Conservation (phyloP, 1,140 invertebrate species). For the Aplysia californica region DNA sequence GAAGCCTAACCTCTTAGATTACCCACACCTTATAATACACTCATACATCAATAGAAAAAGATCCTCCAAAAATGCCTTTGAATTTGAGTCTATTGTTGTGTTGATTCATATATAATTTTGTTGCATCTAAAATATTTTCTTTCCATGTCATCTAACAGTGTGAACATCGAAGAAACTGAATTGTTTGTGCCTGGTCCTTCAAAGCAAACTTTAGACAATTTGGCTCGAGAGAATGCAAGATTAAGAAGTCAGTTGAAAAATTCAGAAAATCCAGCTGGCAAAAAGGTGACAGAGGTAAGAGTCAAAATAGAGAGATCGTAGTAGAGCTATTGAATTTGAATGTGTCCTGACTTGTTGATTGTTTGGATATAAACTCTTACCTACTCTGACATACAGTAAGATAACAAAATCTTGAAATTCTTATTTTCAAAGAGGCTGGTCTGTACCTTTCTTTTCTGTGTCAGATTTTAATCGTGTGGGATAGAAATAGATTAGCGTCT, state of each 20-base stretch:
- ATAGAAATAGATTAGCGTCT: too few relatives aligned
- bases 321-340: too few relatives aligned
- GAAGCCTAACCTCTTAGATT: too few relatives aligned
- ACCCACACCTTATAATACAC: too few relatives aligned
- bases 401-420: too few relatives aligned
- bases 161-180: constrained; percentile 48
- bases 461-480: too few relatives aligned
- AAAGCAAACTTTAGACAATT: constrained; percentile 55
- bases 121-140: background rate
- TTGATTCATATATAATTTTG: background rate
- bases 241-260: constrained; percentile 43
- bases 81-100: background rate
- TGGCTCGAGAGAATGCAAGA: constrained; percentile 53
- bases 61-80: background rate
- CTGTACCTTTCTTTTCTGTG: constrained; percentile 12
- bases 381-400: too few relatives aligned
- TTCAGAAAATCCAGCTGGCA: constrained; percentile 30
- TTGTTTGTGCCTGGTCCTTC: constrained; percentile 53
- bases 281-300: constrained; percentile 20
- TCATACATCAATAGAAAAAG: too few relatives aligned
- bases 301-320: too few relatives aligned
- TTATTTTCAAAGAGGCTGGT: background rate
- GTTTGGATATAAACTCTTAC: too few relatives aligned
- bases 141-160: constrained; percentile 9
- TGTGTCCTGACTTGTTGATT: too few relatives aligned